These are phyloP conservation scores for Odontamblyopus rebecca DNA, from an alignment of 2,797 vertebrate genomes.

Conservation along the genomic window DNA sequence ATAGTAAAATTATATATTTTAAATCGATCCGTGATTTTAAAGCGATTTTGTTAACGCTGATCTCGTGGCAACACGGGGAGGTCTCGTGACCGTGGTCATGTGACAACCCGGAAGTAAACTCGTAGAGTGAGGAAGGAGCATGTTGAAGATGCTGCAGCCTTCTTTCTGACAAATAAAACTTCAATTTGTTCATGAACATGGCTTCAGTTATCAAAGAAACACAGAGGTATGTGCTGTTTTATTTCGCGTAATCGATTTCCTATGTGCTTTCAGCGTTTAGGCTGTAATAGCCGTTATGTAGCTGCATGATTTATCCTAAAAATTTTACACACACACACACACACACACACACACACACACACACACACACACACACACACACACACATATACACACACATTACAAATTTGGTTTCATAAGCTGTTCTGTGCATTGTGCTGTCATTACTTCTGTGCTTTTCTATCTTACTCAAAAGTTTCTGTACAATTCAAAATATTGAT, in stretches of 20 bases:
- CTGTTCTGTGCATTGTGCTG: neutral
- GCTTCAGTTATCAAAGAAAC: conserved; percentile 78
- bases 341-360: neutral
- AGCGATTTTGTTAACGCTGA: neutral
- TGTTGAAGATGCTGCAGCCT: conserved; percentile 25
- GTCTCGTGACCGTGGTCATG: conserved; percentile 45
- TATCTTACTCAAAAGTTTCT: neutral
- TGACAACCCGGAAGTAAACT: conserved; percentile 61
- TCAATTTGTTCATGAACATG: conserved; percentile 52
- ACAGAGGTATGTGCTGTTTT: conserved; percentile 60
- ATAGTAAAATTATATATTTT: no score
- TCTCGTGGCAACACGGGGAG: conserved; percentile 23
- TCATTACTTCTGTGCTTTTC: neutral
- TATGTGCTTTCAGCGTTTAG: neutral
- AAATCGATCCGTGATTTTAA: neutral
- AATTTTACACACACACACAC: neutral
- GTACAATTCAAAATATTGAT: neutral
- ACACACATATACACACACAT: neutral
- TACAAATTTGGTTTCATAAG: neutral
- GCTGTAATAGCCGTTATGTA: neutral
- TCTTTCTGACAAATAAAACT: conserved; percentile 23
- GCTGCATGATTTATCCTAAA: neutral
- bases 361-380: neutral
- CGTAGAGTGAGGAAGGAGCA: conserved; percentile 16
- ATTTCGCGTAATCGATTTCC: neutral